phyloP scores from a whole-genome alignment of 2,113 vertebrate species.

The Oxygymnocypris stewartii region DNA sequence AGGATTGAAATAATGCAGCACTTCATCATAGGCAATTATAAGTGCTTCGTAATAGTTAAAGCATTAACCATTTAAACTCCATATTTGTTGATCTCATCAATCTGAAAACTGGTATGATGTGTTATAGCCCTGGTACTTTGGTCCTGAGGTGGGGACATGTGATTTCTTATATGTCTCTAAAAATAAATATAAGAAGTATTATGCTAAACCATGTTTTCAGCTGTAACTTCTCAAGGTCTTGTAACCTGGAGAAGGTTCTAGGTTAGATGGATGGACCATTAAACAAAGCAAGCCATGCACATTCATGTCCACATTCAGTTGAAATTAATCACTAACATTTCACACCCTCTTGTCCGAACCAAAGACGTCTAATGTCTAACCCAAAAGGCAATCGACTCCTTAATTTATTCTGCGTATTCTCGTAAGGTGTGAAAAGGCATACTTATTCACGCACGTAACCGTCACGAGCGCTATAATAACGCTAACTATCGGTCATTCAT shows the following conservation, averaged over 20 bases:
- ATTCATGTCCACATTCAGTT: constrained; percentile 23
- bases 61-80: neutral
- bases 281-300: constrained; percentile 35
- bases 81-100: neutral
- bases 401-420: constrained; percentile 59
- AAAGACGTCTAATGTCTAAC: constrained; percentile 58
- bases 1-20: neutral
- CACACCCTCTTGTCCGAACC: constrained; percentile 42
- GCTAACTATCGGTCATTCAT: constrained; percentile 53
- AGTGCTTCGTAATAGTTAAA: neutral
- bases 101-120: neutral
- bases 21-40: neutral
- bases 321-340: constrained; percentile 58
- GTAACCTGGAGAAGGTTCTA: neutral
- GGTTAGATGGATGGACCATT: constrained; percentile 37
- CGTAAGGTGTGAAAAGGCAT: constrained; percentile 59
- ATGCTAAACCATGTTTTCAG: neutral
- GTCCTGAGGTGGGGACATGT: neutral
- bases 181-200: neutral
- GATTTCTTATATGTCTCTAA: neutral
- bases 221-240: neutral
- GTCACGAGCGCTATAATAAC: constrained; percentile 38
- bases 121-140: neutral
- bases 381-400: constrained; percentile 50
- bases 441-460: constrained; percentile 57